A percentile compares a stretch with the other conserved stretches of the same genome.
Conservation (phyloP, 2,113 vertebrate genomes). For the Aythya baeri region DNA sequence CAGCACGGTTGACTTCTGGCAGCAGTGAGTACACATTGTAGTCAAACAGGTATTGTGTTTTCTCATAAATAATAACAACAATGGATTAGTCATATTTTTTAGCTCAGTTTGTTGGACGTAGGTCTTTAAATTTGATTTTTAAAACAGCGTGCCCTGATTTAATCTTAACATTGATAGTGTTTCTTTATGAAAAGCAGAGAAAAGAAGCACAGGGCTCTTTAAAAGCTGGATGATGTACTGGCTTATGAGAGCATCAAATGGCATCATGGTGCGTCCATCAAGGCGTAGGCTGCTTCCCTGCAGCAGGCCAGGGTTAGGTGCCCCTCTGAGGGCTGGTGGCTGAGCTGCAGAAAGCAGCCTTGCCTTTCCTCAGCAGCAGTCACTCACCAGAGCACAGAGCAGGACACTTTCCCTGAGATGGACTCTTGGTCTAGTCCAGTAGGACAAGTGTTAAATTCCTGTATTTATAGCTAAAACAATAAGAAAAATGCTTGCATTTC, state of each 20-base stretch:
- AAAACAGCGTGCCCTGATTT: neutral
- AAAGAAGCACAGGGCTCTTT: neutral
- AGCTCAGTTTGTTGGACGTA: neutral
- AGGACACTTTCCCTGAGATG: neutral
- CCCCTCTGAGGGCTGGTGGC: neutral
- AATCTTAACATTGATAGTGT: neutral
- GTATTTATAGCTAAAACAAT: neutral
- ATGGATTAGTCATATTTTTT: neutral
- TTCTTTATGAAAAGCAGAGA: neutral
- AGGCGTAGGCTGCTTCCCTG: neutral
- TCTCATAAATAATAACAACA: neutral
- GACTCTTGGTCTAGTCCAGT: neutral
- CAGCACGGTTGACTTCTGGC: neutral
- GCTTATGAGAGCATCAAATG: neutral
- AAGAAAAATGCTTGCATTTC: neutral
- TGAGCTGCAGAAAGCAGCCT: neutral
- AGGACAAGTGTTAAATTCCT: slow-evolving; percentile 25
- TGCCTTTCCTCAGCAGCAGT: neutral
- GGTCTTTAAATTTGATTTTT: neutral
- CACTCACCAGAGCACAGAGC: neutral
- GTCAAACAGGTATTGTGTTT: neutral
- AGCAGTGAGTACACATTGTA: neutral
- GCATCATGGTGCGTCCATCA: neutral
- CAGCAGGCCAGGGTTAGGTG: neutral
- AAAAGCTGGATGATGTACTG: neutral